Evolutionary conservation across 1,140 invertebrate species (phyloP).

Genomic region (Chironomus striatipennis): DNA sequence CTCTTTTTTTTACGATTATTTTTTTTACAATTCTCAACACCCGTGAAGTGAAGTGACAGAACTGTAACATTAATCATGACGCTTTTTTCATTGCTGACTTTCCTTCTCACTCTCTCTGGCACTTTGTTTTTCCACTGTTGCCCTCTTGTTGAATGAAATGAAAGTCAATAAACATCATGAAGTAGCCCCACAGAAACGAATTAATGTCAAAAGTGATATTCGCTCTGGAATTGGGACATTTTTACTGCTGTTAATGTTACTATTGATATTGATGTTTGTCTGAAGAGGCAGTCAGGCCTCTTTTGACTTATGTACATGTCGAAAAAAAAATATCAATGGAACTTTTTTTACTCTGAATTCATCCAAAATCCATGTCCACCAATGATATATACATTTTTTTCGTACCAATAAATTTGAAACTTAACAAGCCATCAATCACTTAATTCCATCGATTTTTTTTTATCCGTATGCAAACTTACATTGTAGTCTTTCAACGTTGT

Average conservation of each 20-base stretch:
- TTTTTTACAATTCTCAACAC: neutral
- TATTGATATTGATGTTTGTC: too few species aligned
- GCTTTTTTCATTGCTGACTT: neutral
- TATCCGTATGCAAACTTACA: neutral
- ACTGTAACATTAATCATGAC: constrained; percentile 7
- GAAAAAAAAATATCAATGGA: too few species aligned
- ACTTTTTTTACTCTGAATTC: too few species aligned
- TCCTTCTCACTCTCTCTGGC: neutral
- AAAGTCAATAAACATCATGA: constrained; percentile 13
- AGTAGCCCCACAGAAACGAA: constrained; percentile 6
- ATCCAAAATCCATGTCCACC: too few species aligned
- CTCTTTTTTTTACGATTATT: neutral
- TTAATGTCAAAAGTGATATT: constrained; percentile 9
- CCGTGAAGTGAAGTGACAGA: neutral
- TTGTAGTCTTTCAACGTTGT: too few species aligned
- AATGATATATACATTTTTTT: neutral
- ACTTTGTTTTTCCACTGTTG: neutral
- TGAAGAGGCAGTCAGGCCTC: too few species aligned
- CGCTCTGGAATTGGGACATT: neutral
- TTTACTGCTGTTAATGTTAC: too few species aligned
- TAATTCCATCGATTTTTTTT: neutral
- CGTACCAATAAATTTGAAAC: neutral
- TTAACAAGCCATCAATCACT: constrained; percentile 20
- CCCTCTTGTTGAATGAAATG: neutral
- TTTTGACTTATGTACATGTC: too few species aligned